Evolutionary conservation across 2,113 vertebrate genomes (phyloP).

Genomic region (Cebidichthys violaceus): DNA sequence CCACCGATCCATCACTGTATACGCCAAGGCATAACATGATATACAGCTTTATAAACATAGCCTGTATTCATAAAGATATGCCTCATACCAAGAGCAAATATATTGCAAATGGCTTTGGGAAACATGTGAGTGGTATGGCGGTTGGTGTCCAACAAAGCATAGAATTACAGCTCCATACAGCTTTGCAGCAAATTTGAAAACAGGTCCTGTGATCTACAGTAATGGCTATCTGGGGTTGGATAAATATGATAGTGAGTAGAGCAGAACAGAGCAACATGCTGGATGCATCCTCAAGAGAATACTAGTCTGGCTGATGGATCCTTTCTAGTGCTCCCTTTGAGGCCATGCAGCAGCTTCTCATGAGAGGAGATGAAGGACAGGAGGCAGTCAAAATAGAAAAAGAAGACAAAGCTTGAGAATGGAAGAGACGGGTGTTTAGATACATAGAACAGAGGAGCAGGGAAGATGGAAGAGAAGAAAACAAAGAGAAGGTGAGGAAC

Average conservation of each 20-base stretch:
- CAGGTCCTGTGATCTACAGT: conserved; percentile 70
- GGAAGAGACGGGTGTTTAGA: conserved; percentile 60
- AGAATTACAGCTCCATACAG: conserved; percentile 55
- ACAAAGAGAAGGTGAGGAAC: conserved; percentile 30
- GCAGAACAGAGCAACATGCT: conserved; percentile 66
- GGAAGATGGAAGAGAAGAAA: conserved; percentile 35
- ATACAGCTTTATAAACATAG: conserved; percentile 32
- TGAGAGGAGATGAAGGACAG: conserved; percentile 70
- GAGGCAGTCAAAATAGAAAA: conserved; percentile 55
- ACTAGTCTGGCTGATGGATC: conserved; percentile 75
- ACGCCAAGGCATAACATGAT: conserved; percentile 22
- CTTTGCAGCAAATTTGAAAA: conserved; percentile 66
- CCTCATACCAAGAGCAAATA: conserved; percentile 19
- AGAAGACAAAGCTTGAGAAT: conserved; percentile 52
- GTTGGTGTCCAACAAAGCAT: conserved; percentile 62
- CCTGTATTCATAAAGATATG: conserved; percentile 28
- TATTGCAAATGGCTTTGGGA: conserved; percentile 40
- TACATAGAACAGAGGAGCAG: conserved; percentile 21
- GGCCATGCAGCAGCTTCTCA: conserved; percentile 55
- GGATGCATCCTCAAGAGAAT: conserved; percentile 69
- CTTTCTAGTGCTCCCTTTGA: conserved; percentile 72
- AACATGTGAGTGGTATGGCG: conserved; percentile 25
- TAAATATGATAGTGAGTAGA: conserved; percentile 72
- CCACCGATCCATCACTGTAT: conserved; percentile 25
- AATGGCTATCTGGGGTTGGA: conserved; percentile 71